Evolutionary conservation across 2,797 vertebrate genomes (phyloP).

Genomic region (Philypnodon macrostomus): DNA sequence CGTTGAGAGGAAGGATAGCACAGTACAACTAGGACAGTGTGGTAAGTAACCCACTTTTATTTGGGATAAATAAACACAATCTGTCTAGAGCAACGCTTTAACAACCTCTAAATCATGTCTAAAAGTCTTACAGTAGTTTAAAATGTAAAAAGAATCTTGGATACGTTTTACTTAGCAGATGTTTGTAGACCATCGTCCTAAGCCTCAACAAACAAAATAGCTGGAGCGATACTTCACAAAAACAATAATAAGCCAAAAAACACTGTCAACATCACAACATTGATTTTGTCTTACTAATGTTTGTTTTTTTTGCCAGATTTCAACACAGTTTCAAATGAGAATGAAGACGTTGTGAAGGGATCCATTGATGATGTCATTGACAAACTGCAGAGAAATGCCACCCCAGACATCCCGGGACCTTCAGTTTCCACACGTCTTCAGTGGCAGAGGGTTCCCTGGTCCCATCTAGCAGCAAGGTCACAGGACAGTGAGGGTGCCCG

Average conservation of each 20-base stretch:
- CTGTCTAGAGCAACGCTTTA: too few species aligned
- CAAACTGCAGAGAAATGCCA: slow-evolving; percentile 27
- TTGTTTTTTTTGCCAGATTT: slow-evolving; percentile 38
- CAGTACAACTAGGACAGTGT: slow-evolving; percentile 38
- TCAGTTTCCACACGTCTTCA: slow-evolving; percentile 71
- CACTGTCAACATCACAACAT: too few species aligned
- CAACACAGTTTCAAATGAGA: slow-evolving; percentile 27
- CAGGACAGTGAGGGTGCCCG: slow-evolving; percentile 55
- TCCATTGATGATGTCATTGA: slow-evolving; percentile 42
- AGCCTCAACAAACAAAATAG: too few species aligned
- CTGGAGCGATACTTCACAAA: too few species aligned
- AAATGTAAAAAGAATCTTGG: too few species aligned
- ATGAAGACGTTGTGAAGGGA: slow-evolving; percentile 18
- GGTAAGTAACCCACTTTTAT: slow-evolving; percentile 49
- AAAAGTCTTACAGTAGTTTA: too few species aligned
- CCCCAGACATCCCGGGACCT: slow-evolving; percentile 28
- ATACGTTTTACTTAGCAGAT: too few species aligned
- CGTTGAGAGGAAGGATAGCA: slow-evolving; percentile 43
- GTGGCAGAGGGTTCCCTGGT: slow-evolving; percentile 79
- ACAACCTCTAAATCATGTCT: too few species aligned
- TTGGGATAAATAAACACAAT: too few species aligned
- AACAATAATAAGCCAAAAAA: too few species aligned
- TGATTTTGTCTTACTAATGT: too few species aligned
- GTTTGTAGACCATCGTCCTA: too few species aligned
- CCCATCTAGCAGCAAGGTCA: slow-evolving; percentile 50